Evolutionary conservation across 2,888 invertebrate genomes (phyloP), one percentile per base, ranked within the genome.

Genomic region (Ceriagrion tenellum): DNA sequence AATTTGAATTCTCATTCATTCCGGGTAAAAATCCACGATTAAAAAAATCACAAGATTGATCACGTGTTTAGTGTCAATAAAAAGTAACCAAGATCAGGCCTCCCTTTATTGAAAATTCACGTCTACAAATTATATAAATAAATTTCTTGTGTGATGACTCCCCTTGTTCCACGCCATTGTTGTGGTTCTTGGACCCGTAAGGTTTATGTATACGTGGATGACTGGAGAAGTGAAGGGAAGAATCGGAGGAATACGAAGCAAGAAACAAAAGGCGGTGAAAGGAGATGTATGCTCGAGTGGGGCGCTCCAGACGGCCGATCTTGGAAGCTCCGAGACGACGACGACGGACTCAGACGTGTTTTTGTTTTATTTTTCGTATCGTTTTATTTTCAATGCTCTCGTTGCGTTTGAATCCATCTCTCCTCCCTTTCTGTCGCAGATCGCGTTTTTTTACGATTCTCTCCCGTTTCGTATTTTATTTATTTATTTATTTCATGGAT

Each of bases 351-450:
- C 93, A 74, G 69, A 47, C 69, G 69, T 69, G 69, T 69, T 26
- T 69, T 69, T 59, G 12, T 59, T 12, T 6, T 59, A 20, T 69
- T 69, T 26, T 69, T n/a, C n/a, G n/a, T n/a, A n/a, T n/a, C n/a
- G n/a, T n/a, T n/a, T n/a, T n/a, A n/a, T n/a, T n/a, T 81, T 93
- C 74, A 47, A 47, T 74, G 74, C 93, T 93, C 40, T 93, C 93
- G 81, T 81, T 69, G 74, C 93, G 93, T 93, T 93, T 93, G 93
- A 93, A 69, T 93, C 93, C 93, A 69, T 69, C 93, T 93, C 35
- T 81, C n/a, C 81, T 81, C 81, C 81, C 81, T 35, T 81, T 93
- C 93, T 93, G 69, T 93, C 40, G 47, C 89, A 26, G 69, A 47
- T 69, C 69, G 47, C 63, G n/a, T 63, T 63, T 93, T 93, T 93